Evolutionary conservation across 2,113 vertebrate genomes (phyloP).

Genomic region (Eonycteris spelaea): DNA sequence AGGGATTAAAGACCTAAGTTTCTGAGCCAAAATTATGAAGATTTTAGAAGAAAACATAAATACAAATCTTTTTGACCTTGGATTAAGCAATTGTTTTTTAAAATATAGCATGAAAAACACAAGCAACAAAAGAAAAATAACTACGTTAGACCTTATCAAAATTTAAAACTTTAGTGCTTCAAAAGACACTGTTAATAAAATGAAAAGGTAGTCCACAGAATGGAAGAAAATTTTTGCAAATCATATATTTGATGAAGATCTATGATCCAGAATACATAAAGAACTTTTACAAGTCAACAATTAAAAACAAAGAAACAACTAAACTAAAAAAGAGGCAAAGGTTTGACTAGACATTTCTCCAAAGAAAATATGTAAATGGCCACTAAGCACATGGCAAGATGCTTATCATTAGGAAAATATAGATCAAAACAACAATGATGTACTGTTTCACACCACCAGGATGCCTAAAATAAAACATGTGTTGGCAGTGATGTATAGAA

Average conservation of each 20-base stretch:
- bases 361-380: background rate
- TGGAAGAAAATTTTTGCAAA: background rate
- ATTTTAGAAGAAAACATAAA: background rate
- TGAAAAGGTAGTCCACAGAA: background rate
- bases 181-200: background rate
- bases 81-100: background rate
- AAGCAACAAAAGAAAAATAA: background rate
- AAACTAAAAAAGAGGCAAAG: background rate
- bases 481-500: background rate
- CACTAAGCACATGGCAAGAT: background rate
- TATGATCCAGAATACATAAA: background rate
- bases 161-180: background rate
- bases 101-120: background rate
- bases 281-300: background rate
- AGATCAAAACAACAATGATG: background rate
- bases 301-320: background rate
- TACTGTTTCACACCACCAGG: background rate
- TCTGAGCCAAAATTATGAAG: background rate
- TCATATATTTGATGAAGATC: background rate
- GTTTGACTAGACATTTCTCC: background rate
- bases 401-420: background rate
- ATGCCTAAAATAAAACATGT: background rate
- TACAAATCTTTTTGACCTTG: background rate
- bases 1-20: background rate
- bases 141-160: background rate